Base-by-base conservation (phyloP, 1,140 invertebrate genomes). In the Pristionchus pacificus region DNA sequence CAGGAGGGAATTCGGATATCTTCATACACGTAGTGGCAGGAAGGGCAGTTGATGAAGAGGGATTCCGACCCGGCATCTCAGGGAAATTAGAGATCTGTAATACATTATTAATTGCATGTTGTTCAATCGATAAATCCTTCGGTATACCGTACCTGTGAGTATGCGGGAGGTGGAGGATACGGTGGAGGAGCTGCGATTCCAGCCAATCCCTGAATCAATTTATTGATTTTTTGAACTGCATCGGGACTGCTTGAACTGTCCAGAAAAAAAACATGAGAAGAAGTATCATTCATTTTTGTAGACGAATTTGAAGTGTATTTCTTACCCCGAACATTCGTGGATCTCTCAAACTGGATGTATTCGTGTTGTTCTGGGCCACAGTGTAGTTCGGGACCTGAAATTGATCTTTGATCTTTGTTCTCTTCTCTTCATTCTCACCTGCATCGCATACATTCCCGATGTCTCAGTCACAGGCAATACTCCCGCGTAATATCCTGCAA, bases 1-100 rank as follows among this genome's bases (percentile, higher is more conserved):
- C 38, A 49, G 38, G 38, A 49, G 38, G 38, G 38, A 49, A 49
- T 49, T 49, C 38, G 38, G 38, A 49, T 49, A 49, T 49, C 38
- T 49, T 49, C 6, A 49, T 49, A 10, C 6, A 10, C 6, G 38
- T 49, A 6, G 38, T 49, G 6, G 38, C 19, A 49, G 38, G 38
- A 49, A 19, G 19, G 19, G 38, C 6, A 49, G 38, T 49, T 6
- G 38, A 49, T 6, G 38, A 10, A 19, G 38, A 10, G 19, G 38
- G 38, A 49, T 19, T 49, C 19, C 38, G 6, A 49, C 38, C 38
- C 19, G 38, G 38, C 38, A 49, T 10, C 19, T 49, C 38, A 49
- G 38, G 38, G 19, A 49, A 49, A 19, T 49, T 49, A 49, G 38
- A 49, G 6, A 49, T 49, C 38, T n/a, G n/a, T n/a, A n/a, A n/a